These are phyloP conservation scores for Rhodophaea formosa DNA, from an alignment of 2,888 invertebrate genomes.

Conservation along the genomic window DNA sequence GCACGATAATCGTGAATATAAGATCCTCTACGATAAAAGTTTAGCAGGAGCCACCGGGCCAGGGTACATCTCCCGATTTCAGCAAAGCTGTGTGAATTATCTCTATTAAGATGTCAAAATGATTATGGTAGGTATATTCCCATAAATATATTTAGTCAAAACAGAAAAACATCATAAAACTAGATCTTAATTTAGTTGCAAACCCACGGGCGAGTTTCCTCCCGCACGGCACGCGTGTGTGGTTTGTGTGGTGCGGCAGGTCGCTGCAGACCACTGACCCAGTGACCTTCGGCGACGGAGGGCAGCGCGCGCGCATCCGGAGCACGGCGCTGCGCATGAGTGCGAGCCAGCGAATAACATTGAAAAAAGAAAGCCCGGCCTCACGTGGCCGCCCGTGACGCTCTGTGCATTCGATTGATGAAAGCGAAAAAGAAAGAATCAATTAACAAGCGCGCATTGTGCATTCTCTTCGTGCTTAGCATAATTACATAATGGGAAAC, in stretches of 20 bases:
- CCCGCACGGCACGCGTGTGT: not conserved
- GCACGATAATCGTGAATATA: too few relatives aligned
- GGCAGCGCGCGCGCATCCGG: slow-evolving; percentile 56
- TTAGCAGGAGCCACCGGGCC: too few relatives aligned
- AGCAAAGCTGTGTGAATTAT: too few relatives aligned
- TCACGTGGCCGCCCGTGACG: slow-evolving; percentile 23
- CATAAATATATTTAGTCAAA: too few relatives aligned
- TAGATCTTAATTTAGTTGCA: too few relatives aligned
- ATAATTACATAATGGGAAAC: too few relatives aligned
- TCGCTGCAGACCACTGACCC: slow-evolving; percentile 57
- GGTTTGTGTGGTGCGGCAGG: not conserved
- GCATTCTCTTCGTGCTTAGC: slow-evolving; percentile 10
- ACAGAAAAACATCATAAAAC: too few relatives aligned
- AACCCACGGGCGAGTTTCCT: not conserved
- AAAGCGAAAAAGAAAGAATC: slow-evolving; percentile 29
- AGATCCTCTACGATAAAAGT: too few relatives aligned
- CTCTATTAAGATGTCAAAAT: too few relatives aligned
- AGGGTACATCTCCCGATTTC: too few relatives aligned
- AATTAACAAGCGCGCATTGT: slow-evolving; percentile 5
- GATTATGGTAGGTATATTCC: too few relatives aligned
- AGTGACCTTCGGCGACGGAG: slow-evolving; percentile 65
- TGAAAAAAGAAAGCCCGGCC: slow-evolving; percentile 48
- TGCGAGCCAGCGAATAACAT: slow-evolving; percentile 37
- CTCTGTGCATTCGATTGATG: slow-evolving; percentile 27
- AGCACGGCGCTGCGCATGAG: slow-evolving; percentile 43